phyloP scores from a whole-genome alignment of 1,140 invertebrate genomes.

The Pachyrhynchus sulphureomaculatus region DNA sequence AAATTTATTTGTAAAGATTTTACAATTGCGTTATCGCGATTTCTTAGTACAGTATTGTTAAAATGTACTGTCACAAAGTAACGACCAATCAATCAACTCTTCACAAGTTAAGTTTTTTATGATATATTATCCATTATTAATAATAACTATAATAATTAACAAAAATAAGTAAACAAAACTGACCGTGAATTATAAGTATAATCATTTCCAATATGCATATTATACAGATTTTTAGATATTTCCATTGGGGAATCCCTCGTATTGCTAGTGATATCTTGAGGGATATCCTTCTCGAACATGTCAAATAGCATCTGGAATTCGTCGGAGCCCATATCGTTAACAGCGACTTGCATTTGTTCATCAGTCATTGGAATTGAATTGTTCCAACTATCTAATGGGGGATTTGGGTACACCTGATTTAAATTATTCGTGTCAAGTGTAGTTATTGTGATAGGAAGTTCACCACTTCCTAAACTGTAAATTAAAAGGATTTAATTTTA shows the following conservation, averaged over 20 bases:
- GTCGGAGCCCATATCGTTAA: slow-evolving; percentile 39
- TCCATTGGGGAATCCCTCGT: neutral
- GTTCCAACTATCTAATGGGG: slow-evolving; percentile 16
- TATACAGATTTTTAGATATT: neutral
- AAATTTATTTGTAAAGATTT: too few relatives aligned
- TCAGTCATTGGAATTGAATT: slow-evolving; percentile 8
- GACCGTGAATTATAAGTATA: too few relatives aligned
- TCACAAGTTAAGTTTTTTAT: too few relatives aligned
- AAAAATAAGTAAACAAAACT: too few relatives aligned
- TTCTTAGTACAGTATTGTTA: too few relatives aligned
- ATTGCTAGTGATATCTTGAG: neutral
- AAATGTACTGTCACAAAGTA: too few relatives aligned
- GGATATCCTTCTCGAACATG: slow-evolving; percentile 14
- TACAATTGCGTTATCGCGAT: too few relatives aligned
- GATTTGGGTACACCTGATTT: neutral
- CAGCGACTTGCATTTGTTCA: slow-evolving; percentile 25
- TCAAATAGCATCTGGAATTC: slow-evolving; percentile 40
- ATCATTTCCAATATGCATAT: neutral
- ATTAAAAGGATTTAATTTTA: neutral
- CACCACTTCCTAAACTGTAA: slow-evolving; percentile 25
- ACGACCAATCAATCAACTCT: too few relatives aligned
- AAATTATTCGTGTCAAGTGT: neutral
- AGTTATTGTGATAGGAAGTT: slow-evolving; percentile 32
- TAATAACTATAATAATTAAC: too few relatives aligned
- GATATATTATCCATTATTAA: too few relatives aligned